Conservation (phyloP, 2,113 vertebrate genomes). For the Helogale parvula region DNA sequence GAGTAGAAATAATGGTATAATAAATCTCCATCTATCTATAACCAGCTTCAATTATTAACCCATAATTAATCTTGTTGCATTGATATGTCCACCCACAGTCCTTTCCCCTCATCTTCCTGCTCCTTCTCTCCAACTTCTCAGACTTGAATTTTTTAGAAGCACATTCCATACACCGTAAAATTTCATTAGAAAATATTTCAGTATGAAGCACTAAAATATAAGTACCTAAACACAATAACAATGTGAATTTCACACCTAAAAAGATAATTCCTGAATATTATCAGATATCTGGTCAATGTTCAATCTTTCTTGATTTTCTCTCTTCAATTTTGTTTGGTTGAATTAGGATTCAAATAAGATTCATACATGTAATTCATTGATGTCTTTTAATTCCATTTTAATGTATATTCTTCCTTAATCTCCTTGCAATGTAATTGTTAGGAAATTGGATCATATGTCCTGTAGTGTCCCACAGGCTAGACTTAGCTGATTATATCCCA, state of each 20-base stretch:
- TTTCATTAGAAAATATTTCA: constrained; percentile 20
- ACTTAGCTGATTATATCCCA: background rate
- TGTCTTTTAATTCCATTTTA: background rate
- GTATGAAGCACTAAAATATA: background rate
- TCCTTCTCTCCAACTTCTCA: background rate
- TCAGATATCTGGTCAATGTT: background rate
- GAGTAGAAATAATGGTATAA: background rate
- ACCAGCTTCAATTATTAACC: background rate
- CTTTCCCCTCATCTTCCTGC: background rate
- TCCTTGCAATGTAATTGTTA: background rate
- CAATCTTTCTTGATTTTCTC: background rate
- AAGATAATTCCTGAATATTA: background rate
- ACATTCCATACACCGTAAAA: constrained; percentile 2
- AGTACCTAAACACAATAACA: background rate
- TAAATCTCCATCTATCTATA: background rate
- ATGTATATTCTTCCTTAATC: background rate
- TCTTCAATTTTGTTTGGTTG: background rate
- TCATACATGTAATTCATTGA: background rate
- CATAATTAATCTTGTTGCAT: background rate
- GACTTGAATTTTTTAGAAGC: constrained; percentile 26
- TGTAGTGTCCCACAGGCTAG: background rate
- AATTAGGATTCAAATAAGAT: background rate
- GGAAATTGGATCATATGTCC: background rate
- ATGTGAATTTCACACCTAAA: background rate
- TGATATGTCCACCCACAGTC: background rate